These are phyloP conservation scores for Hyperoplus lanceolatus DNA, from an alignment of 2,797 vertebrate species.

Conservation along the genomic window DNA sequence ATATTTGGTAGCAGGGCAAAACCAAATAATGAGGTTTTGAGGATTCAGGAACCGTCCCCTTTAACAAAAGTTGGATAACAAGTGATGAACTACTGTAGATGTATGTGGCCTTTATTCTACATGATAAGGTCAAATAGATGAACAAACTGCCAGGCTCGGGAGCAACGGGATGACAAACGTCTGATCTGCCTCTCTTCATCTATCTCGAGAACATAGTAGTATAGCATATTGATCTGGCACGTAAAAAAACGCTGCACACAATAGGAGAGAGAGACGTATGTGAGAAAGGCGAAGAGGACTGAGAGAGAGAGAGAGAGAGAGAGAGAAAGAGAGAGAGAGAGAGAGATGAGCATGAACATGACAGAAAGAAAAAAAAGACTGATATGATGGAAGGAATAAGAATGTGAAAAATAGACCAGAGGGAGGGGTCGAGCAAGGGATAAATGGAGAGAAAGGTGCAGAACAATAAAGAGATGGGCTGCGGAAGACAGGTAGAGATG, in stretches of 20 bases:
- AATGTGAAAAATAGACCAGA: background rate
- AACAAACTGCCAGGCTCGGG: conserved; percentile 57
- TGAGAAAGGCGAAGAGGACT: no score
- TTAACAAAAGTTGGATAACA: conserved; percentile 15
- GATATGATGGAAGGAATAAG: background rate
- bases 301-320: background rate
- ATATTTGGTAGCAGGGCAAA: background rate
- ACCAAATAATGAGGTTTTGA: background rate
- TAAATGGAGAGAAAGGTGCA: background rate
- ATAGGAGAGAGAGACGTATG: background rate
- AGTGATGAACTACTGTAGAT: conserved; percentile 1
- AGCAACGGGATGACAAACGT: conserved; percentile 38
- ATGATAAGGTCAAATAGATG: conserved; percentile 61
- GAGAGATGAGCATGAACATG: conserved; percentile 10
- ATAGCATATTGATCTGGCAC: conserved; percentile 41
- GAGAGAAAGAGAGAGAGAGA: background rate
- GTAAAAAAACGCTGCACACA: conserved; percentile 1
- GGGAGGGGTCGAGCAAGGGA: background rate
- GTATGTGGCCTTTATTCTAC: conserved; percentile 46
- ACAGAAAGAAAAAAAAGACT: background rate
- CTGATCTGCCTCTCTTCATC: conserved; percentile 46
- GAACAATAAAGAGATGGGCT: background rate
- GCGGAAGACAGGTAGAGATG: background rate
- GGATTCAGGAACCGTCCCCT: background rate
- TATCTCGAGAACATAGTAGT: conserved; percentile 16